Evolutionary conservation across 2,113 vertebrate genomes (phyloP), one percentile per base, ranked within the genome.

Genomic region (Vombatus ursinus): DNA sequence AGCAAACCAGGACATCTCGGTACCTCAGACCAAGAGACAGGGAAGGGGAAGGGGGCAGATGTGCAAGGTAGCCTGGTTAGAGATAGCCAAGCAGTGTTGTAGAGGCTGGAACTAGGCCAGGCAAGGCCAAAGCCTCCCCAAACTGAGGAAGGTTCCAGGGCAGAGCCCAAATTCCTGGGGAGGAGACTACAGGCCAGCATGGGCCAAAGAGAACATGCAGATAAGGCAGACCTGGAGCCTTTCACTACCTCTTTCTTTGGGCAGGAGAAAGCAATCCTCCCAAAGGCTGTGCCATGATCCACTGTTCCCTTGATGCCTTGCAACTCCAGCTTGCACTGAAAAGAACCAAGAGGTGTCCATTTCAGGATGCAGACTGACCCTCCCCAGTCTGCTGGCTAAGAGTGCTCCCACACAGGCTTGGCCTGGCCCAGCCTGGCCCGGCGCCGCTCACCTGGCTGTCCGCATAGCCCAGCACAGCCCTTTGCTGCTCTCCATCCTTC

Each of bases 261-360:
- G 61, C 99, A 99, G 97, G 99, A 99, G 98, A 99, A 99, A 11
- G 99, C 99, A 26, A 99, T 99, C 94, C 99, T 99, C 8, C 99
- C 99, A 96, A 99, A 99, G 0, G 99, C 99, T 16, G 99, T 99
- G 49, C 99, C 99, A 14, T 99, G 99, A 94, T 99, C 99, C 91
- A 99, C 98, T 0, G 96, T 44, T 89, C 98, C 98, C 2, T 98
- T 96, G 0, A 99, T 97, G 19, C 98, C 97, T 61, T 97, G 97
- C 26, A 99, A 98, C 97, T 99, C 99, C 97, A 99, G 96, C 96
- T 99, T 99, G 96, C 99, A 99, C 99, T 99, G 96, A 0, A 52
- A 94, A 90, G 61, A n/a, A 84, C n/a, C 8, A 77, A 93, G 53
- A 92, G 90, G 48, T 50, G 8, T 44, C 37, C n/a, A 44, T 8